phyloP scores from a whole-genome alignment of 2,113 vertebrate genomes.

The Casuarius casuarius region DNA sequence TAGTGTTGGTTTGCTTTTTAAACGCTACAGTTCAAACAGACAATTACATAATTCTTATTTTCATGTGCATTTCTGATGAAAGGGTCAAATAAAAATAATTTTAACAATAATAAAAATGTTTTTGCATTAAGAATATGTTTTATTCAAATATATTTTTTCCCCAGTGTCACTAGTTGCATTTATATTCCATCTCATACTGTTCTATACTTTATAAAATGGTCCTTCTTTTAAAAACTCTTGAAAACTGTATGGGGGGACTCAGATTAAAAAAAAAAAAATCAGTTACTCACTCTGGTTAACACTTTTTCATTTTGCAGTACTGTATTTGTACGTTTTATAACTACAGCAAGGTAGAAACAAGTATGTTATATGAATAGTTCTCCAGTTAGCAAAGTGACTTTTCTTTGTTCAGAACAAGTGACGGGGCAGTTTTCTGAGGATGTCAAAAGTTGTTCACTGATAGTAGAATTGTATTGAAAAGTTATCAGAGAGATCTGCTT shows the following conservation, averaged over 20 bases:
- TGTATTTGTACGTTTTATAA: not conserved
- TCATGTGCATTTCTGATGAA: not conserved
- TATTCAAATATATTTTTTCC: not conserved
- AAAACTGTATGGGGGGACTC: not conserved
- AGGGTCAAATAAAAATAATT: not conserved
- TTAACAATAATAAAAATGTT: not conserved
- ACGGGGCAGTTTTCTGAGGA: not conserved
- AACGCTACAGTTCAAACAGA: not conserved
- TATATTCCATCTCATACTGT: not conserved
- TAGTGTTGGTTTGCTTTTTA: not conserved
- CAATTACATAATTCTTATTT: not conserved
- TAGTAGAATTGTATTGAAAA: not conserved
- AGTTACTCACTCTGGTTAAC: not conserved
- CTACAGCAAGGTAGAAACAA: not conserved
- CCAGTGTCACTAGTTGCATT: not conserved
- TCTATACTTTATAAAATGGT: conserved; percentile 16
- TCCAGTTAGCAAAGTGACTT: not conserved
- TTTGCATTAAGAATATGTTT: not conserved
- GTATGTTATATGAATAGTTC: not conserved
- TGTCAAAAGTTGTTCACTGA: not conserved
- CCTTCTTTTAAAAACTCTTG: conserved; percentile 24
- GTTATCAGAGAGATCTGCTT: not conserved
- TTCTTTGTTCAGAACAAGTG: conserved; percentile 8
- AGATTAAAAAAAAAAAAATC: not conserved
- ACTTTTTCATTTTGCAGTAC: not conserved